phyloP scores from a whole-genome alignment of 92 coral and sea anemone genomes.

The Hydrozoanthus gracilis region DNA sequence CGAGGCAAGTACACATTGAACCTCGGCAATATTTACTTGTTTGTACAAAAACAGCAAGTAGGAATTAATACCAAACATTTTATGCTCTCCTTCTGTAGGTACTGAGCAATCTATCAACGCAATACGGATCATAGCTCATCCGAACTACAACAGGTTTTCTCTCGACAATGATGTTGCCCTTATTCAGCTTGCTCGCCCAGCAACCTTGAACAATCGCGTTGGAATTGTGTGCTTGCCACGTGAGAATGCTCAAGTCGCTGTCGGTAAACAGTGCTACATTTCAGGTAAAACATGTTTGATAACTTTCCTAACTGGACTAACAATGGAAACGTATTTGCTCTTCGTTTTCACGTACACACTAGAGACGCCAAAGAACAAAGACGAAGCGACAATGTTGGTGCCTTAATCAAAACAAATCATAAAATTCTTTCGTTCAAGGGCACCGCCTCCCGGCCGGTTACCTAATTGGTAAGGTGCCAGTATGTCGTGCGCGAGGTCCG shows the following conservation, averaged over 20 bases:
- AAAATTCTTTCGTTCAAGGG: no score
- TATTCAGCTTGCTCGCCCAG: constrained; percentile 23
- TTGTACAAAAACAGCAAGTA: not conserved
- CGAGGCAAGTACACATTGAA: no score
- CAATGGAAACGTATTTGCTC: not conserved
- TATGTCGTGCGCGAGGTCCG: no score
- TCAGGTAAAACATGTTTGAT: not conserved
- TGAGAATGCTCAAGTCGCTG: not conserved
- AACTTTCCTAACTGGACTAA: not conserved
- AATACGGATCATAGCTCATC: constrained; percentile 13
- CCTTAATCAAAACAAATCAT: no score
- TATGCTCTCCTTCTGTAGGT: not conserved
- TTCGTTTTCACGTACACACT: not conserved
- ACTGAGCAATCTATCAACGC: constrained; percentile 11
- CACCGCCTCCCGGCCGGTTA: no score
- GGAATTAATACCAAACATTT: not conserved
- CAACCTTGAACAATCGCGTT: constrained; percentile 8
- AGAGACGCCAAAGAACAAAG: no score
- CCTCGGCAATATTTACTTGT: not conserved
- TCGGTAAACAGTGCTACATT: constrained; percentile 24
- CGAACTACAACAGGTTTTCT: not conserved
- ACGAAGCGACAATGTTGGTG: no score
- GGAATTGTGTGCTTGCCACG: constrained; percentile 18
- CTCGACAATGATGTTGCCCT: constrained; percentile 40
- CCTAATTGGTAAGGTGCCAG: no score